Evolutionary conservation across 1,140 invertebrate genomes (phyloP), one percentile per base, ranked within the genome.

Genomic region (Zaprionus ornatus): DNA sequence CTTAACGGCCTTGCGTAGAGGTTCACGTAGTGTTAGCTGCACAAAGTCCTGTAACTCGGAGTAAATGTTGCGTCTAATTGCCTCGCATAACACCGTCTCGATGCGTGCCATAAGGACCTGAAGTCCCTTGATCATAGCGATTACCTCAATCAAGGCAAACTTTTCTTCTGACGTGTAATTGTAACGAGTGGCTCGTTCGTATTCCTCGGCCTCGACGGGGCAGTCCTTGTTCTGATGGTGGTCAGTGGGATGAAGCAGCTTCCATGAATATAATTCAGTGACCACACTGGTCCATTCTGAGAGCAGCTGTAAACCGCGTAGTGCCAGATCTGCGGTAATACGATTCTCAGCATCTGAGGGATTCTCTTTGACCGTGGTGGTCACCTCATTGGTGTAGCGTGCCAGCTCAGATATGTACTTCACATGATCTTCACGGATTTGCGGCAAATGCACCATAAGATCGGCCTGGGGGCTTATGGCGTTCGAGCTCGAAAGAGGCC

Each of bases 81-180:
- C 98, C 93, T 99, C 98, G 35, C 98, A 98, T 91, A 99, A 98
- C 1, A 99, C 98, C 0, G 98, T 98, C 94, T 99, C 99, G 96
- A 99, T 99, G 55, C 98, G 94, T 5, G 98, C 96, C 97, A 99
- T 98, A 45, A 99, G 93, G 35, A 99, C 97, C 93, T 99, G 99
- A 9, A 99, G 94, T 2, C 99, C 98, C 94, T 99, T 99, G 78
- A 99, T 99, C 98, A 99, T 99, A 0, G 99, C 98, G 80, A 99
- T 99, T 17, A 99, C 97, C 94, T 99, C 98, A 79, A 99, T 99
- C 42, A 99, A 93, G 6, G 98, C 98, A 94, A 99, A 99, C 93
- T 99, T 99, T 94, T 99, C 99, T 90, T 99, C 98, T 25, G 97
- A 97, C 9, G 96, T 97, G 92, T 99, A 99, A 93, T 99, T 99